A percentile compares a stretch with the other conserved stretches of the same genome.
Evolutionary conservation across 2,113 vertebrate species (phyloP).

Genomic region (Vidua macroura): DNA sequence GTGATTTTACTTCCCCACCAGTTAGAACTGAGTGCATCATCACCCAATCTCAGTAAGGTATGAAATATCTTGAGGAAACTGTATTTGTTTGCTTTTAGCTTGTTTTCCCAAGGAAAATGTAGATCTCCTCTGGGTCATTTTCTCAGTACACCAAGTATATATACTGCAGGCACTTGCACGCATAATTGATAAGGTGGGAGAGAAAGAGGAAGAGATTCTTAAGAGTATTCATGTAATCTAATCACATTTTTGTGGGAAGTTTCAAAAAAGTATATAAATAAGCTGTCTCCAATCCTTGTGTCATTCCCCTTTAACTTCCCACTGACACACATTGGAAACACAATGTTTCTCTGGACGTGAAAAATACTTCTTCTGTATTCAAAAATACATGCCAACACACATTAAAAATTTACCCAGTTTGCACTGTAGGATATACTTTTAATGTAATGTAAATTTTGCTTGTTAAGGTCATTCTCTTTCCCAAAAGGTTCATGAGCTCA

Average conservation of each 20-base stretch:
- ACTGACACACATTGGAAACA: background rate
- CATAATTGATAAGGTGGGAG: conserved; percentile 19
- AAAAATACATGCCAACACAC: background rate
- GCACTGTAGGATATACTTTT: background rate
- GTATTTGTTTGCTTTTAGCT: background rate
- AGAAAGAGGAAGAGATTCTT: background rate
- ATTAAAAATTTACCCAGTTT: background rate
- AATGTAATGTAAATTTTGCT: background rate
- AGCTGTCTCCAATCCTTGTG: background rate
- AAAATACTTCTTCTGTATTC: background rate
- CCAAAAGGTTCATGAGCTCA: background rate
- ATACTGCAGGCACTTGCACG: background rate
- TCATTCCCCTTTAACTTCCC: background rate
- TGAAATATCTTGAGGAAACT: background rate
- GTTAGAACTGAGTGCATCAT: background rate
- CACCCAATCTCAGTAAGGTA: background rate
- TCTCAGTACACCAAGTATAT: background rate
- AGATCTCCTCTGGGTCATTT: background rate
- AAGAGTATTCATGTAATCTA: conserved; percentile 19
- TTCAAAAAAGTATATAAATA: background rate
- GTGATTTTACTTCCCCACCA: background rate
- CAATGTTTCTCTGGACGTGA: background rate
- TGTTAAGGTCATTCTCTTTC: conserved; percentile 19
- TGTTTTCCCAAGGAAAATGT: background rate
- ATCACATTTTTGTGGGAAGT: background rate